Evolutionary conservation across 2,797 vertebrate species (phyloP), one percentile per base, ranked within the genome.

Genomic region (Kryptolebias ocellatus): DNA sequence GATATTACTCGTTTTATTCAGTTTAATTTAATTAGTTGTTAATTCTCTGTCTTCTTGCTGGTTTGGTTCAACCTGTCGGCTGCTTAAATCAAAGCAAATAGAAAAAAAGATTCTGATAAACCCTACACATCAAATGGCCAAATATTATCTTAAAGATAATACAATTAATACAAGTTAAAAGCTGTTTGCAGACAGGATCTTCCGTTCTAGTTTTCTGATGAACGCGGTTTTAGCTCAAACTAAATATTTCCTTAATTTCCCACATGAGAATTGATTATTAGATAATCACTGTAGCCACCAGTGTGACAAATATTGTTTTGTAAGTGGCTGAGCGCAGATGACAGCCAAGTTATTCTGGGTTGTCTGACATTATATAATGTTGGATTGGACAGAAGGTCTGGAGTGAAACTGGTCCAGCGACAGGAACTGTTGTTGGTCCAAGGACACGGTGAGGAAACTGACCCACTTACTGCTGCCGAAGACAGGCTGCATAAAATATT

Each of bases 401-500:
- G 66, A 78, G 67, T 53, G 64, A 78, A 83, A 42, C 16, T 2
- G 72, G 74, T 83, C 85, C 88, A 80, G 83, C 69, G 64, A 17
- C 74, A 74, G 74, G 68, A 74, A 78, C 70, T 81, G 80, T 79
- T 79, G 78, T 62, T 12, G 18, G 67, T 81, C 82, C 88, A 89
- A 86, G 86, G 88, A 90, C 83, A 51, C 42, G 0, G 68, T 61
- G 72, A 81, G 74, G 66, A 81, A 80, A 69, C 58, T 84, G 87
- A 91, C 86, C 90, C 86, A 87, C 73, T 87, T 91, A 75, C 44
- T 60, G 75, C 67, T 15, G 59, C 3, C 29, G 69, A 74, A 65
- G 69, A 73, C 72, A 31, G 62, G 15, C 72, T 53, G 56, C 4
- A 12, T 53, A 3, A 53, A 56, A 54, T 65, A 64, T 28, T 60